Conservation (phyloP, 2,797 vertebrate genomes). For the Hephaestus fuliginosus region DNA sequence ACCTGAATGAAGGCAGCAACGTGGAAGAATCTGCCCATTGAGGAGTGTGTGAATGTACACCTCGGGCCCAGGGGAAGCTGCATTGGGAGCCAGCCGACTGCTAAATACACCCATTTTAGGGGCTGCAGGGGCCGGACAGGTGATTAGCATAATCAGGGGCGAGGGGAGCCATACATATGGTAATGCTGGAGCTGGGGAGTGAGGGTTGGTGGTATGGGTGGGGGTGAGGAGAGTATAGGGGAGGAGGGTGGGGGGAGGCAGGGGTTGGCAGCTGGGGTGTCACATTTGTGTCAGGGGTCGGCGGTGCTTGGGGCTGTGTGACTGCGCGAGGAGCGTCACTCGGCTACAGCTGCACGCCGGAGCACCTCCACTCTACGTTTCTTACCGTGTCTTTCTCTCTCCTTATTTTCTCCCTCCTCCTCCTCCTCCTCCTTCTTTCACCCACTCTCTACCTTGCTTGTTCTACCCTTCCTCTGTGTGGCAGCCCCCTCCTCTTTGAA, state of each 20-base stretch:
- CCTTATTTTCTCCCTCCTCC: conserved; percentile 8
- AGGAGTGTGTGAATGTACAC: conserved; percentile 98
- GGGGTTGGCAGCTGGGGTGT: conserved; percentile 97
- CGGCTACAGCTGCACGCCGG: conserved; percentile 93
- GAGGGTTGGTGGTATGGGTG: conserved; percentile 62
- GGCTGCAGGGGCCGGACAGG: conserved; percentile 95
- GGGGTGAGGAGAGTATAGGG: conserved; percentile 51
- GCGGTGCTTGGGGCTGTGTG: conserved; percentile 55
- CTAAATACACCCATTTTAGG: conserved; percentile 99
- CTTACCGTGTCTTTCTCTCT: conserved; percentile 63
- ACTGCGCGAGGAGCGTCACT: conserved; percentile 85
- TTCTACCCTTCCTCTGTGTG: conserved; percentile 48
- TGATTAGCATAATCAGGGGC: conserved; percentile 99
- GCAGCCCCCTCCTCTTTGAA: conserved; percentile 45
- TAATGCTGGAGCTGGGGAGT: conserved; percentile 86
- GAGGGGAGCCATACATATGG: conserved; percentile 98
- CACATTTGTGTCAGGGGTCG: conserved; percentile 97
- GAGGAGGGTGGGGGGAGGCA: conserved; percentile 63
- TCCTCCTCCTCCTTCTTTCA: conserved; percentile 1
- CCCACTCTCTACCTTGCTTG: conserved; percentile 30
- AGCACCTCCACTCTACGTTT: conserved; percentile 86
- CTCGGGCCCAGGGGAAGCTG: conserved; percentile 97
- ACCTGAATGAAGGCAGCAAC: conserved; percentile 99
- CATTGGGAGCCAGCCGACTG: conserved; percentile 99
- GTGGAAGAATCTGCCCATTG: conserved; percentile 99